These are phyloP conservation scores for Ormyrus thymus DNA, from an alignment of 2,888 invertebrate species.

Conservation along the genomic window DNA sequence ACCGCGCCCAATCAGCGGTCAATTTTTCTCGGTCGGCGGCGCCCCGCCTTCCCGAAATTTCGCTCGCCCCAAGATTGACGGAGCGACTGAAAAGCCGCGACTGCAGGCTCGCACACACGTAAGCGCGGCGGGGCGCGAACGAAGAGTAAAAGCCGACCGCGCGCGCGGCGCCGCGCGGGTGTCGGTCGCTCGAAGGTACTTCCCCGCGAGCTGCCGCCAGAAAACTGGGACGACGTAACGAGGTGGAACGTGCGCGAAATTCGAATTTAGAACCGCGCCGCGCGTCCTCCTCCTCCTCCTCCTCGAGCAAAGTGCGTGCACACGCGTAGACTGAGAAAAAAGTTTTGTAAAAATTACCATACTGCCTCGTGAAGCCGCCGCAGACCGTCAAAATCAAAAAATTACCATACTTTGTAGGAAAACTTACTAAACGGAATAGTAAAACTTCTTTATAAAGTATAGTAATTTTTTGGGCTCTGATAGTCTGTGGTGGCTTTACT, in stretches of 20 bases:
- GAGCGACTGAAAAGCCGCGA: background rate
- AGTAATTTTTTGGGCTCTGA: too few relatives aligned
- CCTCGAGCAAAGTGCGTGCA: background rate
- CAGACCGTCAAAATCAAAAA: too few relatives aligned
- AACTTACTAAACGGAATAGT: too few relatives aligned
- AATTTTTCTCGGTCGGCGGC: too few relatives aligned
- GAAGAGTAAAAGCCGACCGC: background rate
- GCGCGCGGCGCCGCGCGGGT: background rate
- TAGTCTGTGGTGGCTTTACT: too few relatives aligned
- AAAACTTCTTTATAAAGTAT: too few relatives aligned
- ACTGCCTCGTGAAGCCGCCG: too few relatives aligned
- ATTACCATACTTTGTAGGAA: too few relatives aligned
- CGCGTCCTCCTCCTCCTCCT: background rate
- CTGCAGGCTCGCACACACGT: background rate
- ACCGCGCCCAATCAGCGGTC: too few relatives aligned
- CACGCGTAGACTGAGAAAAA: too few relatives aligned
- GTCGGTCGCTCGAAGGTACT: conserved; percentile 17
- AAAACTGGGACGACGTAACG: conserved; percentile 54
- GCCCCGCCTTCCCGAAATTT: conserved; percentile 19
- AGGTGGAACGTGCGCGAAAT: conserved; percentile 53
- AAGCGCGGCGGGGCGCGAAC: background rate
- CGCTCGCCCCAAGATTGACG: conserved; percentile 1
- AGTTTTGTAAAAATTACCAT: too few relatives aligned
- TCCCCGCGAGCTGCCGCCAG: background rate
- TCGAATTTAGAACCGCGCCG: conserved; percentile 40